Evolutionary conservation across 92 coral and sea anemone species (phyloP).

Genomic region (Meandrina meandrites): DNA sequence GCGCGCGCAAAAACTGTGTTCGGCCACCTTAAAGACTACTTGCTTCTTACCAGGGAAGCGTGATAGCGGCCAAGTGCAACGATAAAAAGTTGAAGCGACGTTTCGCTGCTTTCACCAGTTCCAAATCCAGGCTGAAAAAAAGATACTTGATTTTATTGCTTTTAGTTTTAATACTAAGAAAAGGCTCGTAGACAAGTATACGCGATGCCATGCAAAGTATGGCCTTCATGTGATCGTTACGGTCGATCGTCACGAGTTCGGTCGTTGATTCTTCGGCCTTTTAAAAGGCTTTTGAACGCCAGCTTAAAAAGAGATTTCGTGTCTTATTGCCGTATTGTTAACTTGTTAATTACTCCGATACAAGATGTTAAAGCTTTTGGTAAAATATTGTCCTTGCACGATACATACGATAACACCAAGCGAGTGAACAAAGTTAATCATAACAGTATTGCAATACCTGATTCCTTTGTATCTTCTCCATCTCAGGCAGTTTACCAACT

Average conservation of each 20-base stretch:
- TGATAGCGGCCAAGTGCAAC: slow-evolving; percentile 66
- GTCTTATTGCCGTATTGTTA: too few relatives aligned
- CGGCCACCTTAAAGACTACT: neutral
- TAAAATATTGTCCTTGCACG: neutral
- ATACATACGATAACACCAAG: neutral
- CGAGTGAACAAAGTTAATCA: neutral
- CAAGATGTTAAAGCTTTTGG: too few relatives aligned
- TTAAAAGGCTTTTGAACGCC: too few relatives aligned
- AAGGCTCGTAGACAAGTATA: too few relatives aligned
- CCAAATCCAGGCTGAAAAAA: slow-evolving; percentile 70
- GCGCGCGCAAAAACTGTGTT: too few relatives aligned
- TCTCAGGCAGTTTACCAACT: slow-evolving; percentile 70
- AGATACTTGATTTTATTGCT: neutral
- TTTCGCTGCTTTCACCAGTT: slow-evolving; percentile 83
- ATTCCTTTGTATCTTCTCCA: slow-evolving; percentile 45
- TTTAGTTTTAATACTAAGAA: neutral
- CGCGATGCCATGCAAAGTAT: too few relatives aligned
- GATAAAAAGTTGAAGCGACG: slow-evolving; percentile 79
- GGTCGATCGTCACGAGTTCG: too few relatives aligned
- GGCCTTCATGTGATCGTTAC: too few relatives aligned
- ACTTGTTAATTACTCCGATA: too few relatives aligned
- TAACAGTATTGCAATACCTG: slow-evolving; percentile 59
- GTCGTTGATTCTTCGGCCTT: too few relatives aligned
- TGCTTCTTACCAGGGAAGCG: slow-evolving; percentile 70
- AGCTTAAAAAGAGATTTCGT: too few relatives aligned